Base-by-base conservation (phyloP, 30 jellyfish, hydroid and myxozoan genomes). In the Phacellophora camtschatica region DNA sequence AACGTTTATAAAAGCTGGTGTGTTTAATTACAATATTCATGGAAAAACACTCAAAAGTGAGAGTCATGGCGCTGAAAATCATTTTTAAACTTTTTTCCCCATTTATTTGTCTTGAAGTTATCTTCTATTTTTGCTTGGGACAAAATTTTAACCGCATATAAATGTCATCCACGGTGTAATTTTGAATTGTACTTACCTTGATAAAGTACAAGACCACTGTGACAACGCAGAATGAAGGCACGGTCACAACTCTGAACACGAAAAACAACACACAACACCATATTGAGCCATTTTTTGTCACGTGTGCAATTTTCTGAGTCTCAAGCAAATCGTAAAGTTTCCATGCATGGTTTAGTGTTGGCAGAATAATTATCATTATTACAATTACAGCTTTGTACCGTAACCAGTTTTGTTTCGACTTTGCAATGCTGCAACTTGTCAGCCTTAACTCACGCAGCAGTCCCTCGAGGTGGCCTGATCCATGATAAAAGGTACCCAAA, bases 211-310 rank as follows among this genome's bases (percentile, higher is more conserved):
- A 36, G 11, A 80, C 84, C 9, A 41, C 56, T 31, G 84, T 64
- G 4, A 80, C 84, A n/a, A 66, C 39, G 41, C 83, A 80, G 71
- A 80, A 80, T 29, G 91, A 80, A 2, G 91, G 91, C 27, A 80
- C 67, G 3, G 91, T 80, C 27, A 55, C 68, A 24, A 65, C n/a
- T 16, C 78, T 29, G 64, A 80, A 80, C 20, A 49, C 42, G 11
- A 71, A 7, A 29, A 36, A 80, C 34, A 80, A 80, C 34, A 80
- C 6, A 4, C 22, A 5, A 29, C 36, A 68, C 22, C 84, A 80
- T 29, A 78, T 19, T 22, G 65, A 9, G 16, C 32, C 23, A 6
- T 42, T 9, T 55, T 37, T 54, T 0, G 8, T 1, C 13, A 5
- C 1, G 8, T 64, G 31, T 27, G 56, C 23, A 11, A 39, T 68